Conservation (phyloP, 1,140 invertebrate genomes). For the Leptinotarsa defecta region DNA sequence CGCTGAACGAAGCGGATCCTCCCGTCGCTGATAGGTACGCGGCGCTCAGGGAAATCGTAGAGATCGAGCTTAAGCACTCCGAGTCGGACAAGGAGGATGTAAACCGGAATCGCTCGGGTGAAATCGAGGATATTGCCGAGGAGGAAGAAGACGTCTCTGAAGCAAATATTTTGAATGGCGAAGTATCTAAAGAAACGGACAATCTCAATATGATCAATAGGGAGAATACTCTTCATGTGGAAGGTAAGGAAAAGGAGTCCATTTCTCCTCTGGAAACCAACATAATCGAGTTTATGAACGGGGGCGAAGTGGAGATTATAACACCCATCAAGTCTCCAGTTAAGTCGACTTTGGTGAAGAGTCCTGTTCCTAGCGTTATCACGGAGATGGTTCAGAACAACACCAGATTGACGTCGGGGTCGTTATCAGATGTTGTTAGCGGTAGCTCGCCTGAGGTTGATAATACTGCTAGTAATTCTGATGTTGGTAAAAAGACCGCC, state of each 20-base stretch:
- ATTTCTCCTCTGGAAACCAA: conserved; percentile 32
- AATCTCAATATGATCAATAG: conserved; percentile 49
- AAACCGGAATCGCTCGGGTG: conserved; percentile 30
- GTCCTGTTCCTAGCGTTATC: conserved; percentile 52
- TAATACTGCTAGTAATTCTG: conserved; percentile 57
- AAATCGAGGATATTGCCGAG: conserved; percentile 61
- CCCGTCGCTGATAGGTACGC: conserved; percentile 66
- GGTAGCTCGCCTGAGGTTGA: conserved; percentile 65
- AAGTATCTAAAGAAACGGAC: conserved; percentile 31
- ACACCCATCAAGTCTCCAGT: conserved; percentile 43
- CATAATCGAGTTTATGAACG: conserved; percentile 51
- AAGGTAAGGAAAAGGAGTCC: conserved; percentile 40
- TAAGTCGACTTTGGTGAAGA: conserved; percentile 45
- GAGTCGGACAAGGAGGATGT: conserved; percentile 39
- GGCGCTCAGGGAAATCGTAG: conserved; percentile 70
- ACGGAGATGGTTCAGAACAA: conserved; percentile 53
- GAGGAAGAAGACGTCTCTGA: conserved; percentile 55
- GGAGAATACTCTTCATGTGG: conserved; percentile 42
- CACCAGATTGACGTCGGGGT: conserved; percentile 59
- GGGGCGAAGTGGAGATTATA: conserved; percentile 37
- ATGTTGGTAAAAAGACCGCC: conserved; percentile 44
- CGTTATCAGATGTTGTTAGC: conserved; percentile 63
- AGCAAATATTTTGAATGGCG: conserved; percentile 40
- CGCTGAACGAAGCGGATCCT: conserved; percentile 51
- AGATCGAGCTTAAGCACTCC: conserved; percentile 50